These are phyloP conservation scores for Platycheirus albimanus DNA, from an alignment of 2,888 invertebrate genomes.

Conservation along the genomic window DNA sequence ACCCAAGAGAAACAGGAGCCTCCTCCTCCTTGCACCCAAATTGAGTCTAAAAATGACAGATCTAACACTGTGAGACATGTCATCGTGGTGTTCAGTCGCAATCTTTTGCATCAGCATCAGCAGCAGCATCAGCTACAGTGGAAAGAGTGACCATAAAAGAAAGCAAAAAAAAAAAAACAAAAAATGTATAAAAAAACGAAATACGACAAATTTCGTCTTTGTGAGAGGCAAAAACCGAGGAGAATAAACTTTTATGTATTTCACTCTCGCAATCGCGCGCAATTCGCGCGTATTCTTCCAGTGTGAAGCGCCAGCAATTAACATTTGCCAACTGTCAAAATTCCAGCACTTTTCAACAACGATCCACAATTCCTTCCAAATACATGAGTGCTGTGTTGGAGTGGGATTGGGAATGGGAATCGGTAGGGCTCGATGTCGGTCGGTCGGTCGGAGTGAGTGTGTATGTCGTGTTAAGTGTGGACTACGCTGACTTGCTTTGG, in stretches of 20 bases:
- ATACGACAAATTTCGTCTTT: neutral
- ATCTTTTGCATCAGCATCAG: constrained; percentile 6
- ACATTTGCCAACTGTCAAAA: constrained; percentile 74
- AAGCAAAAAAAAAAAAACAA: neutral
- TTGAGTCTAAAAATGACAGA: constrained; percentile 66
- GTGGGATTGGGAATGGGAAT: neutral
- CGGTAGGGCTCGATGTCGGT: constrained; percentile 11
- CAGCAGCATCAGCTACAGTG: constrained; percentile 21
- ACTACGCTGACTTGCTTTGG: constrained; percentile 64
- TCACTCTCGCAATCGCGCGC: constrained; percentile 18
- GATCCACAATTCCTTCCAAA: constrained; percentile 20
- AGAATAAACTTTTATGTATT: constrained; percentile 4
- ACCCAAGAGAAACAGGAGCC: neutral
- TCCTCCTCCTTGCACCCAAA: constrained; percentile 37
- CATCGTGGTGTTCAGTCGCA: constrained; percentile 39
- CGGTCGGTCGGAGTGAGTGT: constrained; percentile 15
- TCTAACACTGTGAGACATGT: constrained; percentile 57
- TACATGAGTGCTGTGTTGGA: constrained; percentile 17
- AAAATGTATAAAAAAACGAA: too few species aligned
- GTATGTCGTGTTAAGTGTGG: constrained; percentile 56
- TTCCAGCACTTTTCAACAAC: constrained; percentile 53
- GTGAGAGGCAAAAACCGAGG: too few species aligned
- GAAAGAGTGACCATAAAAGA: constrained; percentile 48
- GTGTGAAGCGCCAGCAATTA: constrained; percentile 70
- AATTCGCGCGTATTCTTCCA: constrained; percentile 38